Percentiles rank a stretch among this genome's conserved stretches.
These are phyloP conservation scores for Chroicocephalus ridibundus DNA, from an alignment of 2,113 vertebrate genomes.

Conservation along the genomic window DNA sequence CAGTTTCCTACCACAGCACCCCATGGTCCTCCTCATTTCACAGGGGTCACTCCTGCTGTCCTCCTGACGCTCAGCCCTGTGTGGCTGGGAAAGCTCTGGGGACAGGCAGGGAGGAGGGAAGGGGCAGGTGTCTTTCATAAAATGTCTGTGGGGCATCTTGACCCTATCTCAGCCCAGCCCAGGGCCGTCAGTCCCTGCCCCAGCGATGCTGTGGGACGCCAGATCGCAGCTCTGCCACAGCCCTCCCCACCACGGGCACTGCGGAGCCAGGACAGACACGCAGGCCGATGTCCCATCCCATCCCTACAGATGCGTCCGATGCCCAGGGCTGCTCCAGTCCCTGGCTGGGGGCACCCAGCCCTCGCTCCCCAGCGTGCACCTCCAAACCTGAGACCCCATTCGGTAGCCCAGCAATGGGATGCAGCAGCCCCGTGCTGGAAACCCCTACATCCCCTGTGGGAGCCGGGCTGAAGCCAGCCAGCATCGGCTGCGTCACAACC, in stretches of 20 bases:
- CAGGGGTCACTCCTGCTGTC: not conserved
- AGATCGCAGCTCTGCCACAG: not conserved
- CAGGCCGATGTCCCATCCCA: not conserved
- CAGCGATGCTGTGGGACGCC: not conserved
- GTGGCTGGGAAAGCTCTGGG: not conserved
- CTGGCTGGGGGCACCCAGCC: not conserved
- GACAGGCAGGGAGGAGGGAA: not conserved
- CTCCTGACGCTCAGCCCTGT: not conserved
- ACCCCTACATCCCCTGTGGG: fast-evolving
- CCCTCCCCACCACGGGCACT: fast-evolving
- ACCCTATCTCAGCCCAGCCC: not conserved
- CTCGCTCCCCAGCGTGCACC: fast-evolving
- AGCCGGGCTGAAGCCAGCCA: not conserved
- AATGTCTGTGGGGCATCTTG: not conserved
- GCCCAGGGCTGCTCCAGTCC: not conserved
- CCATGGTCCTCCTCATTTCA: fast-evolving
- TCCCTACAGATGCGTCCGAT: not conserved
- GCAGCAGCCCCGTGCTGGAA: not conserved
- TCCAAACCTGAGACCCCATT: not conserved
- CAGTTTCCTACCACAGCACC: not conserved
- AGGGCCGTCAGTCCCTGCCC: not conserved
- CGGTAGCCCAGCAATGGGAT: not conserved
- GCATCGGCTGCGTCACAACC: fast-evolving
- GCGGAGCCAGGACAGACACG: fast-evolving
- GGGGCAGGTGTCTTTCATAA: too few relatives aligned